Conservation (phyloP, 2,113 vertebrate species). For the Rhinolophus sinicus region DNA sequence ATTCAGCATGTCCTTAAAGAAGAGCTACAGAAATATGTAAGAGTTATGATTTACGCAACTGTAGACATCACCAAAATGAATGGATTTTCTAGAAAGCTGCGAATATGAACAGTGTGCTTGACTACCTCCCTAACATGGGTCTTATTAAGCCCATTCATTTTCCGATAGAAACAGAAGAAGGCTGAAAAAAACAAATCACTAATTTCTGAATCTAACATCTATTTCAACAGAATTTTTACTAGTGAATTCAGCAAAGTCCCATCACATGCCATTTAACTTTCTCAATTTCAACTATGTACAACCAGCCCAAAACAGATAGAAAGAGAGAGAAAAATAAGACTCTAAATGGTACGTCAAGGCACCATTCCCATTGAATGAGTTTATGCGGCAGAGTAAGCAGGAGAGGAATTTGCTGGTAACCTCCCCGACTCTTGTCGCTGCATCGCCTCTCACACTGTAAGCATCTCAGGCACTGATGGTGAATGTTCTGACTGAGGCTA, state of each 20-base stretch:
- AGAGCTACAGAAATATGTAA: neutral
- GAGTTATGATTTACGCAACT: neutral
- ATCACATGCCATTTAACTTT: neutral
- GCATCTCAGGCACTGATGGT: neutral
- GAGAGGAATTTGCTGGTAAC: neutral
- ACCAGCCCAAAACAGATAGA: neutral
- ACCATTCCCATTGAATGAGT: neutral
- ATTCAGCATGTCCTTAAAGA: neutral
- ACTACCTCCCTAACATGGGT: neutral
- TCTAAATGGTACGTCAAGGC: neutral
- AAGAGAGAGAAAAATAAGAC: neutral
- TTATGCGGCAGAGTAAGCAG: neutral
- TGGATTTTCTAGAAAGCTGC: neutral
- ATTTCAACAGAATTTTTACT: neutral
- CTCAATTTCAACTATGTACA: neutral
- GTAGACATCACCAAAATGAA: neutral
- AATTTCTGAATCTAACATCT: conserved; percentile 1
- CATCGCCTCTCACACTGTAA: neutral
- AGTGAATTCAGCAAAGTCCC: neutral
- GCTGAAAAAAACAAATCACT: neutral
- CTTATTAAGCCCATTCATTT: neutral
- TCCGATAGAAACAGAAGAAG: neutral
- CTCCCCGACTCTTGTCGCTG: neutral
- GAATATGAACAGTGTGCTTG: neutral
- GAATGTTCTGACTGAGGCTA: neutral